A percentile compares a stretch with the other conserved stretches of the same genome.
These are phyloP conservation scores for Melanostigma gelatinosum DNA, from an alignment of 2,113 vertebrate species.

Conservation along the genomic window DNA sequence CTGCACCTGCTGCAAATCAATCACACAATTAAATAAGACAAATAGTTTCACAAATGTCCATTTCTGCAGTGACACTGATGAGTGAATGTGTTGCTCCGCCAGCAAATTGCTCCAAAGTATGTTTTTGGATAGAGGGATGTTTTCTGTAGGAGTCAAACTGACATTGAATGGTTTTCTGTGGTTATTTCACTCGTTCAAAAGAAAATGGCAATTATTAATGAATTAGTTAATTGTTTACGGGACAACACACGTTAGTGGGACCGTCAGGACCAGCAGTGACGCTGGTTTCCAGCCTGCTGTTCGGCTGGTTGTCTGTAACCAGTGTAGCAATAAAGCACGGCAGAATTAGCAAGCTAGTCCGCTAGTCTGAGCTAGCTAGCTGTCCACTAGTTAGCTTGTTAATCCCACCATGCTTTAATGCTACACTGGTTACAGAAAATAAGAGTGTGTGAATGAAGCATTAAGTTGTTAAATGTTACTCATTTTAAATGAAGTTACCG, in stretches of 20 bases:
- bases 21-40: not conserved
- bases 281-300: too few relatives aligned
- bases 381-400: too few relatives aligned
- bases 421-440: not conserved
- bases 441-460: not conserved
- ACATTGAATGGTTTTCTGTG: not conserved
- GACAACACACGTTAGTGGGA: not conserved
- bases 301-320: too few relatives aligned
- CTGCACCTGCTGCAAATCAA: conserved; percentile 9
- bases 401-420: not conserved
- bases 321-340: too few relatives aligned
- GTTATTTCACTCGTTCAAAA: not conserved
- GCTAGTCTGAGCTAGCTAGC: too few relatives aligned
- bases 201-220: not conserved
- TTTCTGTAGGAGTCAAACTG: not conserved
- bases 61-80: not conserved
- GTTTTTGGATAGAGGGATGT: not conserved
- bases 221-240: not conserved
- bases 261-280: too few relatives aligned
- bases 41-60: not conserved
- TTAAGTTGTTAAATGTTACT: not conserved
- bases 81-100: not conserved
- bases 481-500: too few relatives aligned
- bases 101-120: too few relatives aligned
- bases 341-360: too few relatives aligned